Evolutionary conservation across 2,113 vertebrate species (phyloP).

Genomic region (Microtus pennsylvanicus): DNA sequence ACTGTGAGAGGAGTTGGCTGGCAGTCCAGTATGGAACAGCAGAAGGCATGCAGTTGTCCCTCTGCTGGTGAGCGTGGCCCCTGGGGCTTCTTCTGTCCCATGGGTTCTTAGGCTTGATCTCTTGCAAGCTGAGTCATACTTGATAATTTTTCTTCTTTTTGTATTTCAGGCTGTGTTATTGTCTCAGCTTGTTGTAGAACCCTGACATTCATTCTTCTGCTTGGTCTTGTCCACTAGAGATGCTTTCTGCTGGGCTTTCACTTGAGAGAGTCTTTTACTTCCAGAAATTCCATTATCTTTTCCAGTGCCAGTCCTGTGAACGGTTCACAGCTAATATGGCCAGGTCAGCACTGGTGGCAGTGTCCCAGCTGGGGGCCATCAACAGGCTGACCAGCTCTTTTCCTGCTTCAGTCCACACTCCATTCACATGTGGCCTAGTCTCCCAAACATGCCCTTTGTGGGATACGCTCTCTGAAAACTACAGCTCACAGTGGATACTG

Average conservation of each 20-base stretch:
- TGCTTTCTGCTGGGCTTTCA: neutral
- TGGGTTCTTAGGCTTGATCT: neutral
- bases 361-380: neutral
- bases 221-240: neutral
- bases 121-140: neutral
- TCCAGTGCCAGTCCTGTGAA: neutral
- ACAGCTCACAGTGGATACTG: no score
- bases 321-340: neutral
- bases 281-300: neutral
- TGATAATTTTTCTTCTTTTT: neutral
- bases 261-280: neutral
- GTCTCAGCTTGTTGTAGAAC: neutral
- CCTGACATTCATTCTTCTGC: neutral
- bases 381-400: neutral
- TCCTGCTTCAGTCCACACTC: neutral
- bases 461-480: neutral
- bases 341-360: rapidly evolving
- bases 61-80: neutral
- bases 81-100: neutral
- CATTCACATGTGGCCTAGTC: no score
- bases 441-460: neutral
- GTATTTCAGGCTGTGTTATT: neutral
- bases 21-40: neutral
- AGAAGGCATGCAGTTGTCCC: neutral
- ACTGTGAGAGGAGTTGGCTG: neutral